These are phyloP conservation scores for Drosophila demipolita DNA, from an alignment of 2,888 invertebrate genomes.

Conservation along the genomic window DNA sequence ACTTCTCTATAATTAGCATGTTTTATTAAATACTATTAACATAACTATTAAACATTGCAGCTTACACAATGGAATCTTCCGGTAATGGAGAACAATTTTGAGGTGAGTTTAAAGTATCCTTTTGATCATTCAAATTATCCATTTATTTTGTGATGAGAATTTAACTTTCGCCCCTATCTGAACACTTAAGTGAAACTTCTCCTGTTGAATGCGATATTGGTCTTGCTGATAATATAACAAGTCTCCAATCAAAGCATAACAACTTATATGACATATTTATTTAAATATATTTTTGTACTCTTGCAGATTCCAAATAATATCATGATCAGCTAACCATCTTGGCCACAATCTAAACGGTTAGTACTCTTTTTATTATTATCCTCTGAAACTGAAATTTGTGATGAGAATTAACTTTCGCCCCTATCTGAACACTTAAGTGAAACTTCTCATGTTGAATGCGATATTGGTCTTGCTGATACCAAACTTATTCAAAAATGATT, in stretches of 20 bases:
- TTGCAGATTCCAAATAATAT: not conserved
- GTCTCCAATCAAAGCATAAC: not conserved
- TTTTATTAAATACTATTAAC: not conserved
- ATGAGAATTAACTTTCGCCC: slow-evolving; percentile 82
- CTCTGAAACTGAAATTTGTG: slow-evolving; percentile 32
- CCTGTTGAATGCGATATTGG: slow-evolving; percentile 79
- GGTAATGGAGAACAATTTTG: not conserved
- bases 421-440: slow-evolving; percentile 76
- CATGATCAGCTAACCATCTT: not conserved
- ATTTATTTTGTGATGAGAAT: slow-evolving; percentile 18
- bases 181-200: slow-evolving; percentile 70
- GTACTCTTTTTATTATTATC: not conserved
- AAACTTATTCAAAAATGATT: not conserved
- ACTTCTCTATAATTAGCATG: not conserved
- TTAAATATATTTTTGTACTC: not conserved
- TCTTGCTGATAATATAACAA: slow-evolving; percentile 67
- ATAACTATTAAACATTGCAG: slow-evolving; percentile 11
- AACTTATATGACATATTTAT: not conserved
- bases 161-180: slow-evolving; percentile 72
- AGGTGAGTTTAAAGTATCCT: slow-evolving; percentile 23
- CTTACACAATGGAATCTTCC: too few species aligned
- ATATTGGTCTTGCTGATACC: slow-evolving; percentile 82
- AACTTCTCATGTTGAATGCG: slow-evolving; percentile 80
- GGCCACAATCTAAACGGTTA: slow-evolving; percentile 8
- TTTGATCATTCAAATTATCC: not conserved